Evolutionary conservation across 2,888 invertebrate species (phyloP), one percentile per base, ranked within the genome.

Genomic region (Oscheius sp.): DNA sequence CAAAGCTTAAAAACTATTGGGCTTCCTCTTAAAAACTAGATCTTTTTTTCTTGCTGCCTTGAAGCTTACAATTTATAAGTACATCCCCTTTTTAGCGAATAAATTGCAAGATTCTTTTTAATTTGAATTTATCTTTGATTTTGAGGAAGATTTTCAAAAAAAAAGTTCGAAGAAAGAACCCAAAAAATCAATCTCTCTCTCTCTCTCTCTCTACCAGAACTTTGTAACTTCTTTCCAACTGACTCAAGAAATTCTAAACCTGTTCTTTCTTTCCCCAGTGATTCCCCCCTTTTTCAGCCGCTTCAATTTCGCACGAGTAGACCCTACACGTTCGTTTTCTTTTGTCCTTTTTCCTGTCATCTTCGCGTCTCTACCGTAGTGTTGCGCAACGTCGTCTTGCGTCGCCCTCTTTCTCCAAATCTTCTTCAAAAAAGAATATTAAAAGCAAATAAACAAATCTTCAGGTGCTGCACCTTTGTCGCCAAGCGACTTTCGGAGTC

Each of bases 401-500:
- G 34, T 29, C 17, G 5, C 42, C n/a, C n/a, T n/a, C 8, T 42
- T 42, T 39, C 10, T 20, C 25, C 27, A 34, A 8, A 6, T 33
- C 55, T n/a, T 33, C 20, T 8, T 25, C 12, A 10, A 31, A 29
- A 53, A 53, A n/a, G 31, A 34, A 58, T 25, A 48, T 15, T 10
- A 12, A 48, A 27, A 48, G n/a, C 20, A 6, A 17, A 12, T n/a
- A 46, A 46, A 48, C 10, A 27, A 15, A 2, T 25, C 15, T 61
- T 61, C 20, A 61, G 61, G 61, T 61, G 33, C 37, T 42, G 37
- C 53, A 69, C 64, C 64, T 23, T 42, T 29, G 53, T 69, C 69
- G 69, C 69, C 63, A 29, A 69, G 69, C 69, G 69, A 45, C 48
- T 39, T 64, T 25, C 29, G 69, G 69, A 64, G 69, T 69, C 64